Conservation (phyloP, 2,113 vertebrate species). For the Promerops cafer region DNA sequence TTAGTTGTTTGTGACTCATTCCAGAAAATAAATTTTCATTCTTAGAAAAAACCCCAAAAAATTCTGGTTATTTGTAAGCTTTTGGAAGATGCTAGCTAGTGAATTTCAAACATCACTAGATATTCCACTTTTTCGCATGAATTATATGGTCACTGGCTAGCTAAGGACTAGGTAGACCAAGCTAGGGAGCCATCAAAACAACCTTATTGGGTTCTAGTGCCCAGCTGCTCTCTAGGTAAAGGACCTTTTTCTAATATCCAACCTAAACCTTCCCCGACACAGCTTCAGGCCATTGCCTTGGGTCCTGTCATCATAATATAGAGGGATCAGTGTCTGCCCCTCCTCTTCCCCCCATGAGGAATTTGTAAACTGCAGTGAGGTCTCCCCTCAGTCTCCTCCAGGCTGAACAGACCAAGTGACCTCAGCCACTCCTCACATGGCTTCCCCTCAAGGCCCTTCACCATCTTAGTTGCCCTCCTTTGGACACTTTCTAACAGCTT, state of each 20-base stretch:
- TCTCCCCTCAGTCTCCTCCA: background rate
- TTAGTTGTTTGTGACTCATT: background rate
- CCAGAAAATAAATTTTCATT: background rate
- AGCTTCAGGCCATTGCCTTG: background rate
- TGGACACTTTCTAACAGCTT: background rate
- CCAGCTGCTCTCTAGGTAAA: background rate
- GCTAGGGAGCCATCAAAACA: background rate
- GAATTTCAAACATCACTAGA: background rate
- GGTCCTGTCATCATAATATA: background rate
- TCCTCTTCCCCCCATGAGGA: background rate
- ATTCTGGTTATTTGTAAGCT: background rate
- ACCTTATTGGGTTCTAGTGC: background rate
- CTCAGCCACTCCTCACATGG: accelerated
- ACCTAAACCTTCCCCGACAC: background rate
- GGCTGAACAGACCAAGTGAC: background rate
- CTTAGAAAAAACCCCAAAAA: background rate
- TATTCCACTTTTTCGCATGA: background rate
- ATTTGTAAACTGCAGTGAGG: no score
- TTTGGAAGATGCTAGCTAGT: background rate
- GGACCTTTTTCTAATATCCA: background rate
- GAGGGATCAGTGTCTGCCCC: background rate
- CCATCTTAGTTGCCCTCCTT: background rate
- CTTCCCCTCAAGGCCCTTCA: background rate
- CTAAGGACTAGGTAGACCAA: background rate
- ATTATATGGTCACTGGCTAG: background rate